These are phyloP conservation scores for Ophioninae sp. DNA, from an alignment of 2,888 invertebrate genomes.

Conservation along the genomic window DNA sequence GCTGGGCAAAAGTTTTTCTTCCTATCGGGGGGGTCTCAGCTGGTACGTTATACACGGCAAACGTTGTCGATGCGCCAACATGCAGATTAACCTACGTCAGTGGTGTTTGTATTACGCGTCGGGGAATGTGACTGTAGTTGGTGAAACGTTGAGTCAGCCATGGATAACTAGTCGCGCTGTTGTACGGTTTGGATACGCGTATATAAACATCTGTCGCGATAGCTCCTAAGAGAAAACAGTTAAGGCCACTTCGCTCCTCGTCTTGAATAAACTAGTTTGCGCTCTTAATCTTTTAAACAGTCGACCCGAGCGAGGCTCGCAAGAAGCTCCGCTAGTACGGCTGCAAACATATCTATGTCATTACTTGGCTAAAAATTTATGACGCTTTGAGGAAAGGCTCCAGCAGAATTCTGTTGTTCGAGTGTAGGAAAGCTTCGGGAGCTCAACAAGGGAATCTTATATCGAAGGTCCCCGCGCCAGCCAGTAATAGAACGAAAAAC, in stretches of 20 bases:
- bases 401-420: neutral
- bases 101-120: slow-evolving; percentile 18
- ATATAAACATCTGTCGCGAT: neutral
- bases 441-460: slow-evolving; percentile 18
- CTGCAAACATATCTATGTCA: slow-evolving; percentile 44
- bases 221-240: neutral
- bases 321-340: slow-evolving; percentile 31
- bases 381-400: slow-evolving; percentile 44
- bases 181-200: neutral
- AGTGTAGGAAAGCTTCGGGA: neutral
- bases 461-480: slow-evolving; percentile 9
- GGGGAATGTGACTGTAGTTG: neutral
- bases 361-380: slow-evolving; percentile 41
- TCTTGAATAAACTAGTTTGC: neutral
- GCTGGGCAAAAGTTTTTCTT: slow-evolving; percentile 44
- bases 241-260: too few relatives aligned
- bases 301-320: neutral
- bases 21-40: slow-evolving; percentile 26
- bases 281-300: neutral
- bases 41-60: slow-evolving; percentile 21
- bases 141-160: slow-evolving; percentile 11
- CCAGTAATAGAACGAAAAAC: slow-evolving; percentile 41
- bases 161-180: neutral
- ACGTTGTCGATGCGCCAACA: slow-evolving; percentile 19
- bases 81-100: slow-evolving; percentile 25